Percentiles rank a stretch among this genome's conserved stretches.
Evolutionary conservation across 2,888 invertebrate species (phyloP).

Genomic region (Scaptomyza flava): DNA sequence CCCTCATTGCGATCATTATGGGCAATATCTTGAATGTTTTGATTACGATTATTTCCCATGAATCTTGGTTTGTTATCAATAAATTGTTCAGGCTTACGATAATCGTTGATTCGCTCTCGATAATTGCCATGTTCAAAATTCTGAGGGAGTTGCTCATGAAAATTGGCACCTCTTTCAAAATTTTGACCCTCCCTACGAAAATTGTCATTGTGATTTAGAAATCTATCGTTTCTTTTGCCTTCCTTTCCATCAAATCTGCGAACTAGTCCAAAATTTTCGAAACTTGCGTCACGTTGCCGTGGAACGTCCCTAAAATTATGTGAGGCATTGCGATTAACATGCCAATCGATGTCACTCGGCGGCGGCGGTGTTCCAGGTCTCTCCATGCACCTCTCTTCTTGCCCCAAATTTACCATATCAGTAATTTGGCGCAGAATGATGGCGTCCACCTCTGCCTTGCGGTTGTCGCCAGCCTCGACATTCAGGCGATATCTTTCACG

Average conservation of each 20-base stretch:
- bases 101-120: not conserved
- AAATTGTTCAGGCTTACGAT: not conserved
- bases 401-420: conserved; percentile 16
- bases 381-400: not conserved
- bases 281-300: conserved; percentile 5
- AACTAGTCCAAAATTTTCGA: not conserved
- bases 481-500: conserved; percentile 34
- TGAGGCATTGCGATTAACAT: conserved; percentile 10
- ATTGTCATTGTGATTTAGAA: not conserved
- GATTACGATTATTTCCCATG: not conserved
- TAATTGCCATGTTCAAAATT: not conserved
- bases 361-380: conserved; percentile 49
- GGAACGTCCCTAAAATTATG: not conserved
- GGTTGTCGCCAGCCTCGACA: conserved; percentile 40
- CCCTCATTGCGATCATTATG: not conserved
- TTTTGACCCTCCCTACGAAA: not conserved
- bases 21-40: not conserved
- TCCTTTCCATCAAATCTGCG: not conserved
- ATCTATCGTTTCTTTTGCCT: conserved; percentile 1
- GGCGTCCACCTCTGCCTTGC: conserved; percentile 33
- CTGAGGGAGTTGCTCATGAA: conserved; percentile 2
- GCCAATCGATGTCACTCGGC: conserved; percentile 57
- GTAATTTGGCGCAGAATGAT: conserved; percentile 33
- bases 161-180: not conserved
- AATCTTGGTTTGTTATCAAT: conserved; percentile 1